Base-by-base conservation (phyloP, 2,113 vertebrate species). In the Nothocercus julius region DNA sequence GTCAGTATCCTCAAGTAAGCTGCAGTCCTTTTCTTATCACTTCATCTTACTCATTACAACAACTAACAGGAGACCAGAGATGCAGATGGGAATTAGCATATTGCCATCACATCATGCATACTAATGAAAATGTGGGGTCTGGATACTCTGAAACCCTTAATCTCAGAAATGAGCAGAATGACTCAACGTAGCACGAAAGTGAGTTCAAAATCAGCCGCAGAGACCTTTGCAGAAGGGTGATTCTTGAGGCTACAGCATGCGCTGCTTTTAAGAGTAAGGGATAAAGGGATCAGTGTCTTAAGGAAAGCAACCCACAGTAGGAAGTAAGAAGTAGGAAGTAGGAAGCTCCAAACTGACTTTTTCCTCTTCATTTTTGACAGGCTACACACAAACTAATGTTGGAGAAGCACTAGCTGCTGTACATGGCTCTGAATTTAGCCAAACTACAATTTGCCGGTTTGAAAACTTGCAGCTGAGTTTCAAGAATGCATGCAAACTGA, bases 401-500 rank as follows among this genome's bases (percentile, higher is more conserved):
- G 99, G 99, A 24, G 99, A 99, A 96, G 99, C 99, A 1, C 98
- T 99, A 51, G 99, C 99, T 45, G 99, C 99, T 1, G 99, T 99
- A 79, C 99, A 99, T 0, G 99, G 99, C 93, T 99, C 99, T 1
- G 99, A 99, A 95, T 99, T 99, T 98, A 99, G 99, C 94, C 99
- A 99, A 97, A 99, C 99, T 20, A 99, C 99, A 3, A 99, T 99
- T 95, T 99, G 99, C 96, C 98, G 99, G 34, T 99, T 99, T 97
- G 99, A 99, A 97, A 99, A 99, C 95, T 96, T 99, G 95, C 99
- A 99, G 96, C 98, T 99, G 95, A 99, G 99, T 95, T 99, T 99
- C 93, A 99, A 99, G 97, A 99, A 99, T 0, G 99, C 99, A 1
- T 99, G 99, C 97, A 99, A 99, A 89, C 98, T 99, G 76, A 99